Percentiles rank a stretch among this genome's conserved stretches.
phyloP scores from a whole-genome alignment of 64 coral and sea anemone species.

The Platygyra sinensis region DNA sequence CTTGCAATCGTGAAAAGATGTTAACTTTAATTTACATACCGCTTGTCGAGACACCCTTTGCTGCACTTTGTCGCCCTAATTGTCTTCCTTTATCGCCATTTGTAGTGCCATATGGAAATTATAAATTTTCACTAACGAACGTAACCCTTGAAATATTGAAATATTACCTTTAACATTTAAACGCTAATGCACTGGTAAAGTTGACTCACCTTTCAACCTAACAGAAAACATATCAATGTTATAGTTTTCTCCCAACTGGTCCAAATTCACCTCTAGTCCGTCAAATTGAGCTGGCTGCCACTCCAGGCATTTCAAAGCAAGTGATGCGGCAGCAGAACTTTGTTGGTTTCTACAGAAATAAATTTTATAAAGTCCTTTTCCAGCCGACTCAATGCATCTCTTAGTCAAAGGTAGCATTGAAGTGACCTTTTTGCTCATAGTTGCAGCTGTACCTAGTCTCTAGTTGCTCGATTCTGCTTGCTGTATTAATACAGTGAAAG shows the following conservation, averaged over 20 bases:
- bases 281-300: conserved; percentile 71
- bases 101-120: no score
- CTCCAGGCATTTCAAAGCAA: conserved; percentile 16
- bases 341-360: conserved; percentile 7
- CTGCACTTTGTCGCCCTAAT: no score
- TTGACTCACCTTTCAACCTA: conserved; percentile 40
- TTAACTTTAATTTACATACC: no score
- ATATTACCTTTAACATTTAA: no score
- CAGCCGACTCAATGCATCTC: neutral
- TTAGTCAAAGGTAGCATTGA: neutral
- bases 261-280: conserved; percentile 58
- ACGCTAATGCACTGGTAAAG: neutral
- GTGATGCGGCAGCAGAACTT: neutral
- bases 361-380: neutral
- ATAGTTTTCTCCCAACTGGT: conserved; percentile 16
- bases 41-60: no score
- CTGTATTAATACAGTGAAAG: no score
- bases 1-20: no score
- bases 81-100: no score
- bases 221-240: conserved; percentile 27
- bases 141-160: no score
- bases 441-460: no score
- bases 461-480: no score
- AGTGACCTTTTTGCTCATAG: neutral
- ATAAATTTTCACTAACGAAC: no score